phyloP scores from a whole-genome alignment of 2,113 vertebrate genomes.

The Danionella cerebrum region DNA sequence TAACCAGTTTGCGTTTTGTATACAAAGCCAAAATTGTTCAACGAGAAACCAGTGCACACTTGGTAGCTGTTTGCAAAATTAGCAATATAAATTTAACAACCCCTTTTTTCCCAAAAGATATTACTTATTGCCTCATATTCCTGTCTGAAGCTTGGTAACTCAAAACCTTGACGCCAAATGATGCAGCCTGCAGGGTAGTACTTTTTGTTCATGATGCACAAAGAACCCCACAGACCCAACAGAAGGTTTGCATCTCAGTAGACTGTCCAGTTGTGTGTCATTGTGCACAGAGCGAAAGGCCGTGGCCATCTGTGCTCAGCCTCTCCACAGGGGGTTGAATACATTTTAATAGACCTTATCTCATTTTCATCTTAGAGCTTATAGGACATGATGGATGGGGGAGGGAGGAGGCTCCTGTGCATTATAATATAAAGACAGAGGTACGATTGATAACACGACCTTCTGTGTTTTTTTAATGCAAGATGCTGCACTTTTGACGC shows the following conservation, averaged over 20 bases:
- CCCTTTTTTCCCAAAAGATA: not conserved
- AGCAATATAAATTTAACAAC: not conserved
- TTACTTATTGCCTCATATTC: not conserved
- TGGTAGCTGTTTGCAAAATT: not conserved
- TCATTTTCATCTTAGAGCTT: constrained; percentile 39
- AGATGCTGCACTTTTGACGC: no score
- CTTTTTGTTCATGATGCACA: not conserved
- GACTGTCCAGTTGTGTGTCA: constrained; percentile 34
- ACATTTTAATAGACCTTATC: constrained; percentile 46
- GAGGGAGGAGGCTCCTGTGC: not conserved
- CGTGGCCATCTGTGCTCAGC: constrained; percentile 55
- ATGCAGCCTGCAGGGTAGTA: not conserved
- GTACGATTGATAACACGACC: no score
- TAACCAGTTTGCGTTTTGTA: not conserved
- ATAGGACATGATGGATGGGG: constrained; percentile 15
- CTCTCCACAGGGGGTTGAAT: constrained; percentile 45
- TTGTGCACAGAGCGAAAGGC: constrained; percentile 28
- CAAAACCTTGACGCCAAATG: constrained; percentile 47
- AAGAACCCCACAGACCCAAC: not conserved
- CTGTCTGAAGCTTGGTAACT: constrained; percentile 53
- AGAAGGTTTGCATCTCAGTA: not conserved
- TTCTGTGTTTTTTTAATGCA: no score
- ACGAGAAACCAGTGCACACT: not conserved
- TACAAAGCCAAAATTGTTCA: not conserved
- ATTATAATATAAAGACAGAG: not conserved